Conservation (phyloP, 2,888 invertebrate species). For the Epistrophe grossulariae region DNA sequence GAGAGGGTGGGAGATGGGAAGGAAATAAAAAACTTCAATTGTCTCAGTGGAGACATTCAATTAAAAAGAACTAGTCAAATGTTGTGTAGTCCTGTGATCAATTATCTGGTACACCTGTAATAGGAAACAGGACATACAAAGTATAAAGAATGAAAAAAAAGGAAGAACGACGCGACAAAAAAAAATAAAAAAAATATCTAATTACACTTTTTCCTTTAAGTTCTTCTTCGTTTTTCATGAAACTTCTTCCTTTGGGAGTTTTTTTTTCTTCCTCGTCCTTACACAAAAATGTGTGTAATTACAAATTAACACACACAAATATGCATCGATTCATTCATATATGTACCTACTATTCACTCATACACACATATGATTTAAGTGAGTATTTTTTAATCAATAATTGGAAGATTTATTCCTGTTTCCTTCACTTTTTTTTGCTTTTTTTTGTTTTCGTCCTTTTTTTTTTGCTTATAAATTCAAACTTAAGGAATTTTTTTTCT, state of each 20-base stretch:
- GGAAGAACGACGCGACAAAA: neutral
- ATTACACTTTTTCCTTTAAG: conserved; percentile 39
- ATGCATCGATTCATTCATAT: neutral
- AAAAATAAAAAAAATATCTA: conserved; percentile 30
- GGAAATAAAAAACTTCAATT: conserved; percentile 15
- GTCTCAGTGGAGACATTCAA: conserved; percentile 46
- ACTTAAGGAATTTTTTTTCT: conserved; percentile 28
- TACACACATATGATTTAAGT: conserved; percentile 25
- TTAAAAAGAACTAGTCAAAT: conserved; percentile 45
- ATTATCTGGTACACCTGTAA: conserved; percentile 43
- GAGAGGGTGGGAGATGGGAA: neutral
- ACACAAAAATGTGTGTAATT: conserved; percentile 56
- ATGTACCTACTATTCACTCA: neutral
- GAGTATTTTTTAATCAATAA: conserved; percentile 72
- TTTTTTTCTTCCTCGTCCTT: neutral
- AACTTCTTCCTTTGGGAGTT: conserved; percentile 10
- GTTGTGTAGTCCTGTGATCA: conserved; percentile 48
- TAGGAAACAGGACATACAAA: neutral
- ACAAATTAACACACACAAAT: conserved; percentile 67
- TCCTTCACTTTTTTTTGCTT: neutral
- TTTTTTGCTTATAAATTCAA: conserved; percentile 7
- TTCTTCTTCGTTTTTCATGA: conserved; percentile 6
- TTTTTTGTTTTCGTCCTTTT: neutral
- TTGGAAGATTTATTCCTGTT: conserved; percentile 67
- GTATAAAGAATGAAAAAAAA: neutral